Evolutionary conservation across 2,797 vertebrate species (phyloP), one percentile per base, ranked within the genome.

Genomic region (Fringilla coelebs): DNA sequence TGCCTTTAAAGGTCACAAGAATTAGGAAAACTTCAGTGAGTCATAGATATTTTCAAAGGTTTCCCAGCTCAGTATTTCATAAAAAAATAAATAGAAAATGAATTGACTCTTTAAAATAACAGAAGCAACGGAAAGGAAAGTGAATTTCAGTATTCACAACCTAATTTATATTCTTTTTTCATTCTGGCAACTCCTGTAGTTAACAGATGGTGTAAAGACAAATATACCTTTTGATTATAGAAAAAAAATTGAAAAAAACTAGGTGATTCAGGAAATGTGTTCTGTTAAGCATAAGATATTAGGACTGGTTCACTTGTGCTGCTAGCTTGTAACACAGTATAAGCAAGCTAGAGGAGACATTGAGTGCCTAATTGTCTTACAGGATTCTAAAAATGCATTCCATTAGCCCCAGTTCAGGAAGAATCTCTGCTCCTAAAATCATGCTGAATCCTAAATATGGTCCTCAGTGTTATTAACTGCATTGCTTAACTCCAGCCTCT

Each of bases 11-110:
- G 15, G 76, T 90, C 74, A 75, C 29, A 81, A 48, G 19, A 88
- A 61, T 68, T 86, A 77, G 72, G 48, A 65, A 90, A 84, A 7
- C 17, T 55, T 80, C 48, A 68, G n/a, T 90, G 80, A 91, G 36
- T 95, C 80, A 91, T 7, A 91, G 66, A 40, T 29, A 76, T 90
- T 94, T 92, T 81, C 21, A 93, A 81, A 88, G 66, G 45, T 81
- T 34, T 88, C 12, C 31, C 19, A 81, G 46, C 17, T 71, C 54
- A 68, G n/a, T 38, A 52, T 81, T 88, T 71, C 32, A 57, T 55
- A 82, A 91, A 71, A 55, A 57, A 34, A 81, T 31, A 92, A 86
- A 77, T 31, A 52, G 38, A 74, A 90, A 84, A 61, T 65, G 2
- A 57, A 54, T 15, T 61, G 34, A 75, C 21, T 85, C 20, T 92